Evolutionary conservation across 2,797 vertebrate species (phyloP).

Genomic region (Saxicola maurus): DNA sequence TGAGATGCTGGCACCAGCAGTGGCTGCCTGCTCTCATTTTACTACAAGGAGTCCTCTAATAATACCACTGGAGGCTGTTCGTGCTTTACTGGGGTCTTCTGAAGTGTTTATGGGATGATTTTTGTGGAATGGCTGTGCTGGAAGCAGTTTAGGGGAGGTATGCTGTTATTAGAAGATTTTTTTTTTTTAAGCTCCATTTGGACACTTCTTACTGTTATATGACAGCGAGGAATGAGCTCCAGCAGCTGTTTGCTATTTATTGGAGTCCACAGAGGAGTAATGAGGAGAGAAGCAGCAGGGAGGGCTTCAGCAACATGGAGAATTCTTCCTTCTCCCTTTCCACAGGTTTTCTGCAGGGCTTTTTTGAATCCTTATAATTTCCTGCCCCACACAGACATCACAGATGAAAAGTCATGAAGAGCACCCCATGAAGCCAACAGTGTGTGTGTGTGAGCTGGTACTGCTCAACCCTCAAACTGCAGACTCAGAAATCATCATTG

Average conservation of each 20-base stretch:
- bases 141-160: slow-evolving; percentile 62
- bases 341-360: not conserved
- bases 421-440: not conserved
- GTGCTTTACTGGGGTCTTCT: slow-evolving; percentile 61
- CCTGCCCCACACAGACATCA: not conserved
- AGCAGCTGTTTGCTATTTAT: slow-evolving; percentile 73
- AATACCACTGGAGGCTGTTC: slow-evolving; percentile 34
- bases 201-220: slow-evolving; percentile 20
- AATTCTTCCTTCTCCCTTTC: not conserved
- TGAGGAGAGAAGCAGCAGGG: not conserved
- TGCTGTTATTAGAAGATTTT: slow-evolving; percentile 56
- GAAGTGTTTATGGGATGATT: slow-evolving; percentile 75
- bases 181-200: slow-evolving; percentile 48
- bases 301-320: not conserved
- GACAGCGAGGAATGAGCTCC: slow-evolving; percentile 53
- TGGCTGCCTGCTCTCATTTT: slow-evolving; percentile 61
- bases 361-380: not conserved
- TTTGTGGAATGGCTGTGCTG: slow-evolving; percentile 62
- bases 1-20: slow-evolving; percentile 18
- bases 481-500: not conserved
- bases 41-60: slow-evolving; percentile 53
- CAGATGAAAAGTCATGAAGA: not conserved
- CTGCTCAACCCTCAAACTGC: not conserved
- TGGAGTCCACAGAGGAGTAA: not conserved
- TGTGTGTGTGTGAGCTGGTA: not conserved